Conservation (phyloP, 2,113 vertebrate genomes). For the Dunckerocampus dactyliophorus region DNA sequence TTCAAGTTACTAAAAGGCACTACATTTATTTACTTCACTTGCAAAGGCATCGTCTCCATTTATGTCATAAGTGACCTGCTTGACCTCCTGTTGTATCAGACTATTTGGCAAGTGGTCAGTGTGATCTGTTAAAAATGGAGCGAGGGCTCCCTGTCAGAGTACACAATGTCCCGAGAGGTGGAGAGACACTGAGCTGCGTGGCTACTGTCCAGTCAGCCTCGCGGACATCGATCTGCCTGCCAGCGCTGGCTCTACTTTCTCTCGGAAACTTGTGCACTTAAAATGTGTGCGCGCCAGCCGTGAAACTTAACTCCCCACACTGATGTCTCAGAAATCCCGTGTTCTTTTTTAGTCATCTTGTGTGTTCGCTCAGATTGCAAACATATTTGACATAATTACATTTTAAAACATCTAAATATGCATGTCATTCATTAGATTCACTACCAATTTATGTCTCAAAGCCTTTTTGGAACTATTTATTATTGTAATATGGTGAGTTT, state of each 20-base stretch:
- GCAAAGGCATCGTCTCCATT: neutral
- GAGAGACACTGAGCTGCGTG: slow-evolving; percentile 32
- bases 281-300: slow-evolving; percentile 36
- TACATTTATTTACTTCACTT: neutral
- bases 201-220: slow-evolving; percentile 55
- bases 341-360: slow-evolving; percentile 29
- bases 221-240: slow-evolving; percentile 26
- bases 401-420: neutral
- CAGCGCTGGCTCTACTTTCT: slow-evolving; percentile 44
- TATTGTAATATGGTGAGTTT: neutral
- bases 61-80: slow-evolving; percentile 20
- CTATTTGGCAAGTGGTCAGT: slow-evolving; percentile 42
- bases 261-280: slow-evolving; percentile 55
- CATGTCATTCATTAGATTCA: neutral
- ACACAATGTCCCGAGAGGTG: slow-evolving; percentile 68
- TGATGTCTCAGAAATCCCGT: slow-evolving; percentile 39
- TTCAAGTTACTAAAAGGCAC: neutral
- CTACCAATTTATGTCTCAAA: neutral
- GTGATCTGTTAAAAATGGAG: slow-evolving; percentile 49
- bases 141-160: slow-evolving; percentile 31
- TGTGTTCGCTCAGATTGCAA: slow-evolving; percentile 32
- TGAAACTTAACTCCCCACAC: slow-evolving; percentile 49
- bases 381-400: slow-evolving; percentile 10
- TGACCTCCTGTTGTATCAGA: slow-evolving; percentile 17
- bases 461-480: neutral